phyloP scores from a whole-genome alignment of 1,140 invertebrate species.

The Drosophila sproati region DNA sequence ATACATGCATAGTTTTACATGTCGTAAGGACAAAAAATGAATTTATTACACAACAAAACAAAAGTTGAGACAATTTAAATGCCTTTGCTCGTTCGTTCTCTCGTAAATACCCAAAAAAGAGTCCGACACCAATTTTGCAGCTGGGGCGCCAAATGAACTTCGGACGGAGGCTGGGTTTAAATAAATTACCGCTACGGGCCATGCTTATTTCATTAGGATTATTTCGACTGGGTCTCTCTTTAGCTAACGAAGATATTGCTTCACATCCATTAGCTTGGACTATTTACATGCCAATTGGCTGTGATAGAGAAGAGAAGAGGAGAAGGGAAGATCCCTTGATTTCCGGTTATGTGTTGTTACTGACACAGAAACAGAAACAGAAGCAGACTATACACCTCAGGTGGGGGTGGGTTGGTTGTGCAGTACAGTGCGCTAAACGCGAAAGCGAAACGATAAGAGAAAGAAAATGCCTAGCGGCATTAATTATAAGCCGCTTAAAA shows the following conservation, averaged over 20 bases:
- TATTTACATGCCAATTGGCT: slow-evolving; percentile 14
- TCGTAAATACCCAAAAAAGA: slow-evolving; percentile 16
- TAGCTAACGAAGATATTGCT: slow-evolving; percentile 20
- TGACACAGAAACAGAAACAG: slow-evolving; percentile 31
- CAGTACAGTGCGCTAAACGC: slow-evolving; percentile 30
- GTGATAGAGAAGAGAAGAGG: not conserved
- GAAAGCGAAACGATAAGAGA: slow-evolving; percentile 61
- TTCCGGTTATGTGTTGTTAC: slow-evolving; percentile 60
- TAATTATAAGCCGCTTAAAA: slow-evolving; percentile 83
- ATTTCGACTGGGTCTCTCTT: slow-evolving; percentile 59
- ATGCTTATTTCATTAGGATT: slow-evolving; percentile 83
- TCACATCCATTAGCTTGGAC: slow-evolving; percentile 1
- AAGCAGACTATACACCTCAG: not conserved
- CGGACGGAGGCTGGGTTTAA: slow-evolving; percentile 52
- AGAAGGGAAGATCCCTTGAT: slow-evolving; percentile 52
- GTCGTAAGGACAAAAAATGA: slow-evolving; percentile 78
- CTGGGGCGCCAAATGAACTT: slow-evolving; percentile 11
- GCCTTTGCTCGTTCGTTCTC: slow-evolving; percentile 45
- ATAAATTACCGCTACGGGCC: slow-evolving; percentile 80
- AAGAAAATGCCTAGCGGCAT: slow-evolving; percentile 79
- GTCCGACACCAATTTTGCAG: slow-evolving; percentile 31
- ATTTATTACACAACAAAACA: slow-evolving; percentile 80
- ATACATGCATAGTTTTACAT: slow-evolving; percentile 74
- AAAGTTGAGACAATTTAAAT: slow-evolving; percentile 80
- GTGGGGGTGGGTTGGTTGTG: not conserved